Percentiles rank a stretch among this genome's conserved stretches.
phyloP scores from a whole-genome alignment of 2,797 vertebrate genomes.

The Ambastaia sidthimunki region DNA sequence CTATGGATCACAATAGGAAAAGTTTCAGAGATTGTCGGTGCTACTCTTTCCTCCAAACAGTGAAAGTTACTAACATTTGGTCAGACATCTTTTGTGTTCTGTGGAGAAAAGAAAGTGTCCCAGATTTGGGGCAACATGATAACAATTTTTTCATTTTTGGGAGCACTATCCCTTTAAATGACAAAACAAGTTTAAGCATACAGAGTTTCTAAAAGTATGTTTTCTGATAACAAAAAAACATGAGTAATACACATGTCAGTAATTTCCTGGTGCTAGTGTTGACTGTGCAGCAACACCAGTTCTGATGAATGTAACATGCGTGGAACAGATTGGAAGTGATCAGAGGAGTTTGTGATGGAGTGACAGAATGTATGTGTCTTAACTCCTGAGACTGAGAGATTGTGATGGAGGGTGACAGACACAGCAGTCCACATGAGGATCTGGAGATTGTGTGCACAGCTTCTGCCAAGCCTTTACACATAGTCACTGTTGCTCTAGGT shows the following conservation, averaged over 20 bases:
- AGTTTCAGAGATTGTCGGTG: too few relatives aligned
- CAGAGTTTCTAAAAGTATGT: not conserved
- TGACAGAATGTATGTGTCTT: constrained; percentile 60
- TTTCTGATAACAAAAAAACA: not conserved
- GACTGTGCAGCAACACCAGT: not conserved
- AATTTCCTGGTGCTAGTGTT: not conserved
- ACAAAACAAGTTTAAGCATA: not conserved
- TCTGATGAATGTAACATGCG: constrained; percentile 23
- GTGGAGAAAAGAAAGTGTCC: too few relatives aligned
- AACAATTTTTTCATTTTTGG: too few relatives aligned
- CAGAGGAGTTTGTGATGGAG: constrained; percentile 57
- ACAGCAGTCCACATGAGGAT: constrained; percentile 69
- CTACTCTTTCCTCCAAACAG: not conserved
- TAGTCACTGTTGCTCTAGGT: constrained; percentile 77
- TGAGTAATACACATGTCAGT: not conserved
- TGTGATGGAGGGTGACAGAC: constrained; percentile 65
- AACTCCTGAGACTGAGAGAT: constrained; percentile 62
- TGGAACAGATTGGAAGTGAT: constrained; percentile 61
- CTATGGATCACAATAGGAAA: too few relatives aligned
- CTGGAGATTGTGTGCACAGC: constrained; percentile 65
- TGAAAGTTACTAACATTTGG: not conserved
- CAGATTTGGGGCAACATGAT: too few relatives aligned
- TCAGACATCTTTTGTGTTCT: not conserved
- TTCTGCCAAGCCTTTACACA: constrained; percentile 75
- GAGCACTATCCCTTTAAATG: not conserved